Evolutionary conservation across 2,888 invertebrate species (phyloP).

Genomic region (Leptinotarsa juncta): DNA sequence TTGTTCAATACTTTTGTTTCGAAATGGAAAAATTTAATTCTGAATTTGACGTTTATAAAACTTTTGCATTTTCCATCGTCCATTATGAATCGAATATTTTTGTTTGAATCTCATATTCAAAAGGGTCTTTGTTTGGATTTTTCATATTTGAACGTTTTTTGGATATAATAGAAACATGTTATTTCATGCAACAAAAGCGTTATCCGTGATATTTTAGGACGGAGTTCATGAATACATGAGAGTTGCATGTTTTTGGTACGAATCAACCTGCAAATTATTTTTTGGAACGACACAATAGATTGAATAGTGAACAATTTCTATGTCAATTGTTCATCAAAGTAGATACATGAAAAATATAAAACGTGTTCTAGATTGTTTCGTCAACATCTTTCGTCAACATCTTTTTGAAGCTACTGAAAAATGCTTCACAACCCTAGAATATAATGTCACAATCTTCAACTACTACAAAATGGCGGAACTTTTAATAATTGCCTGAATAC

Average conservation of each 20-base stretch:
- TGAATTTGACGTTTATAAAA: background rate
- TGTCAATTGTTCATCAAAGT: background rate
- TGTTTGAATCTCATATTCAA: constrained; percentile 1
- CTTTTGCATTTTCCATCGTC: background rate
- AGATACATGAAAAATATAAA: background rate
- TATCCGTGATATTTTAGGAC: background rate
- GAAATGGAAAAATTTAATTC: background rate
- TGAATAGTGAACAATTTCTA: background rate
- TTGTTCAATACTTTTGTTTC: background rate
- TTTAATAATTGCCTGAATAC: too few species aligned
- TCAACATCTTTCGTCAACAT: too few species aligned
- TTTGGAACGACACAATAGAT: background rate
- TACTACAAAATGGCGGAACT: too few species aligned
- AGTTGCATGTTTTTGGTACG: background rate
- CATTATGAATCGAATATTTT: constrained; percentile 2
- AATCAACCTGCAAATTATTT: background rate
- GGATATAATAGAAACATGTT: constrained; percentile 7
- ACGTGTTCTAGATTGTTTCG: background rate
- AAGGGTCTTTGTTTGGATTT: constrained; percentile 1
- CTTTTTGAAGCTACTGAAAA: too few species aligned
- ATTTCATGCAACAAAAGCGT: background rate
- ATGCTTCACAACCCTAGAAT: too few species aligned
- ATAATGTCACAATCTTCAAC: too few species aligned
- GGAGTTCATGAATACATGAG: background rate
- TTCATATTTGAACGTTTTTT: background rate